Evolutionary conservation across 2,888 invertebrate genomes (phyloP), one percentile per base, ranked within the genome.

Genomic region (Tipula vernalis): DNA sequence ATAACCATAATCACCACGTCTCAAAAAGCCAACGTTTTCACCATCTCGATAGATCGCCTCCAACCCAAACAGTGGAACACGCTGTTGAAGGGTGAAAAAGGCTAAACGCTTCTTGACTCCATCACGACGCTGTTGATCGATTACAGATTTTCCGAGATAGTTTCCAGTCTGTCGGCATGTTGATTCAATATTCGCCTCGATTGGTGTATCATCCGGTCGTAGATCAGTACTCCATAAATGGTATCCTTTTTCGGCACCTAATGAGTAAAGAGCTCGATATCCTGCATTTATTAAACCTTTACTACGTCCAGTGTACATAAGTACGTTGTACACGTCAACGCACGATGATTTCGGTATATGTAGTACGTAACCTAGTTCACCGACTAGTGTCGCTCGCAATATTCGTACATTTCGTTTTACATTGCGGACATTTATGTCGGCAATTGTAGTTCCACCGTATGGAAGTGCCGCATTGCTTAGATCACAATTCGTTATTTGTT

Each of bases 241-340:
- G 90, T 96, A 96, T 57, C 98, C 98, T 94, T 97, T 98, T 91
- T 98, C 98, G 88, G 95, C 94, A 90, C 96, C 96, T n/a, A 98
- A 93, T 0, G 97, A 95, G 87, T 97, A 96, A 87, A 98, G 91
- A 2, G 98, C 96, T 88, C 98, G 93, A 92, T 96, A 98, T 3
- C 98, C 98, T 36, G 96, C 96, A 89, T 96, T 95, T 28, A 71
- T 71, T 12, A 71, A 71, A 71, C 71, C 71, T 28, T 18, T 5
- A 71, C 71, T 71, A 88, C 92, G 94, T 87, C 98, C 90, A n/a
- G 95, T 94, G 88, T 93, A 92, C 89, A 89, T 90, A 86, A 89
- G 71, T 0, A 88, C 87, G 1, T 88, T 88, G 87, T 89, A 88
- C 18, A 89, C 44, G 0, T 57, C 10, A 8, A 83, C 83, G 86